Percentiles rank a stretch among this genome's conserved stretches.
phyloP scores from a whole-genome alignment of 2,113 vertebrate species.

The Collichthys lucidus region DNA sequence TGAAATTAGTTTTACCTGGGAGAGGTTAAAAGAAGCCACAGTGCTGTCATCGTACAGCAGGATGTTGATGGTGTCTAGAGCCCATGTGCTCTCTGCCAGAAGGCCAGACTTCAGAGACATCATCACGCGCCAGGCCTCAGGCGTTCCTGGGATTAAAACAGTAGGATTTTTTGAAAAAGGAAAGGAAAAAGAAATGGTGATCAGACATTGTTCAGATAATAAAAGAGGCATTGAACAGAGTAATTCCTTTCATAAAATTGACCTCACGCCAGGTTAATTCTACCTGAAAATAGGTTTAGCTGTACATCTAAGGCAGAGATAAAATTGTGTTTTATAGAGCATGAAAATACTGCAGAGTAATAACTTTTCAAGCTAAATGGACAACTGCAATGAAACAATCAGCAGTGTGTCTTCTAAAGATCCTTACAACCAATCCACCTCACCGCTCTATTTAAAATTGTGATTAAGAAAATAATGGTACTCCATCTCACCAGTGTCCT shows the following conservation, averaged over 20 bases:
- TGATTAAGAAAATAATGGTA: neutral
- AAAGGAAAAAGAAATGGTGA: conserved; percentile 9
- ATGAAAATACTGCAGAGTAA: neutral
- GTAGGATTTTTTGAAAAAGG: conserved; percentile 8
- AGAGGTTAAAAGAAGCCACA: conserved; percentile 95
- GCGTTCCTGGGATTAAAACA: conserved; percentile 87
- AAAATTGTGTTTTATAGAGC: neutral
- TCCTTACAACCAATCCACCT: neutral
- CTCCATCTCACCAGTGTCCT: conserved; percentile 91
- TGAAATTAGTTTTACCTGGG: conserved; percentile 86
- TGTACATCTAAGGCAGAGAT: neutral
- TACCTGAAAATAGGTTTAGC: conserved; percentile 4
- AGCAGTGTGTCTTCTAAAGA: neutral
- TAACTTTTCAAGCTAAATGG: neutral
- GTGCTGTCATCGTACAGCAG: conserved; percentile 98
- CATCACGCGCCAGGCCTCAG: conserved; percentile 99
- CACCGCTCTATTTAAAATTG: neutral
- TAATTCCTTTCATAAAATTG: conserved; percentile 21
- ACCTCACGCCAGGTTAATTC: conserved; percentile 10
- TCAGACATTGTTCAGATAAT: conserved; percentile 33
- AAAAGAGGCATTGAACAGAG: conserved; percentile 23
- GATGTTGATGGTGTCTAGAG: conserved; percentile 98
- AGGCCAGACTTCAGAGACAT: conserved; percentile 99
- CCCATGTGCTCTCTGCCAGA: conserved; percentile 98
- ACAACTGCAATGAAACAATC: neutral